Evolutionary conservation across 2,888 invertebrate genomes (phyloP).

Genomic region (Zygogramma bicolorata): DNA sequence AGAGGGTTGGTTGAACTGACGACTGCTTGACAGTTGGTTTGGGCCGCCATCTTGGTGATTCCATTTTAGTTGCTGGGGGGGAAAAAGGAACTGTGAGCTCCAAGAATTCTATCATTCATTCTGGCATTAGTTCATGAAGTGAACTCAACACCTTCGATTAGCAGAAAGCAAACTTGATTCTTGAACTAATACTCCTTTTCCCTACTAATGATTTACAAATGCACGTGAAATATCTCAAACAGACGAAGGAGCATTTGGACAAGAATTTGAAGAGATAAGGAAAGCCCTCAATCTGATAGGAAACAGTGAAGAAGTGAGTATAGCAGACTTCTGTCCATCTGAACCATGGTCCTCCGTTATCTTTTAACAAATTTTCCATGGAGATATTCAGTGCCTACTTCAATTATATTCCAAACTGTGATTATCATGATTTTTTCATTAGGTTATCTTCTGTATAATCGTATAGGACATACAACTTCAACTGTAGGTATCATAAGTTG

Average conservation of each 20-base stretch:
- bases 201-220: too few species aligned
- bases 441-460: not conserved
- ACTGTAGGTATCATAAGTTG: too few species aligned
- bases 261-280: conserved; percentile 63
- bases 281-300: conserved; percentile 64
- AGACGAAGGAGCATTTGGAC: conserved; percentile 42
- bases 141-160: conserved; percentile 50
- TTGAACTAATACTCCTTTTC: not conserved
- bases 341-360: too few species aligned
- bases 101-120: conserved; percentile 38
- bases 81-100: conserved; percentile 61
- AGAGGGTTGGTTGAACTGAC: conserved; percentile 52
- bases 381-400: conserved; percentile 53
- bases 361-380: too few species aligned
- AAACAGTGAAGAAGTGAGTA: conserved; percentile 33
- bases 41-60: conserved; percentile 57
- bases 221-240: too few species aligned
- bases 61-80: conserved; percentile 61
- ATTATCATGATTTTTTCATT: not conserved
- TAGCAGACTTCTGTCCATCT: conserved; percentile 37
- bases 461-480: not conserved
- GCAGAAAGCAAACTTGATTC: conserved; percentile 30
- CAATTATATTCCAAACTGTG: conserved; percentile 10
- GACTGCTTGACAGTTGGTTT: conserved; percentile 52
- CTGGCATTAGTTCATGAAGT: conserved; percentile 59